Evolutionary conservation across 2,888 invertebrate species (phyloP).

Genomic region (Yponomeuta malinellus): DNA sequence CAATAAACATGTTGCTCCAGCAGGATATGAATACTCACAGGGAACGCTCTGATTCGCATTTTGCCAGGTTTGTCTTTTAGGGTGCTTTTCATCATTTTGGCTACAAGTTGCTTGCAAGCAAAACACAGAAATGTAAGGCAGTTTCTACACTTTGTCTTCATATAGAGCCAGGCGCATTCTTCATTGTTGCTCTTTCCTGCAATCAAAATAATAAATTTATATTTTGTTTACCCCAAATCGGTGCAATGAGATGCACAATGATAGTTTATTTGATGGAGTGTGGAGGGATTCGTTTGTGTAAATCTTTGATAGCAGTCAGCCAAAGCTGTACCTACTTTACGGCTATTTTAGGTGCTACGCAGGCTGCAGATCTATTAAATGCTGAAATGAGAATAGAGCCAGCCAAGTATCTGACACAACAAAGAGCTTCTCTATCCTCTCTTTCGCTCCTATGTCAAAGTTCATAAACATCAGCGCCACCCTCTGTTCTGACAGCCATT

Average conservation of each 20-base stretch:
- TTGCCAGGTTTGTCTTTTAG: constrained; percentile 93
- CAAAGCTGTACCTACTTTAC: neutral
- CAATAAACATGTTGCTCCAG: neutral
- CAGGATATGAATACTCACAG: constrained; percentile 81
- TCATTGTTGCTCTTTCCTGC: constrained; percentile 65
- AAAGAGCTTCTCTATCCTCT: constrained; percentile 26
- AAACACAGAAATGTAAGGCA: constrained; percentile 44
- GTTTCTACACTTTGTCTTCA: constrained; percentile 44
- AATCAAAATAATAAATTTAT: constrained; percentile 31
- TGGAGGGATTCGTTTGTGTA: neutral
- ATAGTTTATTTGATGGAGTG: neutral
- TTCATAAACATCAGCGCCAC: constrained; percentile 28
- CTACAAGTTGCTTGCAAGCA: constrained; percentile 42
- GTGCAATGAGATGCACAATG: neutral
- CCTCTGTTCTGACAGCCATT: constrained; percentile 17
- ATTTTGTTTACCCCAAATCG: neutral
- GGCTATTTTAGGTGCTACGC: neutral
- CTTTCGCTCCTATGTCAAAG: constrained; percentile 26
- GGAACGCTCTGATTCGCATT: constrained; percentile 98
- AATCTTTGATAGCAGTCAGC: neutral
- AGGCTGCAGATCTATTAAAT: neutral
- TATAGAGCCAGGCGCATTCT: constrained; percentile 59
- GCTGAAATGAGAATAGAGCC: neutral
- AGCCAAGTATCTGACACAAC: constrained; percentile 20
- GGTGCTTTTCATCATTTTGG: constrained; percentile 80